phyloP scores from a whole-genome alignment of 2,797 vertebrate genomes.

The Myoxocephalus aenaeus region DNA sequence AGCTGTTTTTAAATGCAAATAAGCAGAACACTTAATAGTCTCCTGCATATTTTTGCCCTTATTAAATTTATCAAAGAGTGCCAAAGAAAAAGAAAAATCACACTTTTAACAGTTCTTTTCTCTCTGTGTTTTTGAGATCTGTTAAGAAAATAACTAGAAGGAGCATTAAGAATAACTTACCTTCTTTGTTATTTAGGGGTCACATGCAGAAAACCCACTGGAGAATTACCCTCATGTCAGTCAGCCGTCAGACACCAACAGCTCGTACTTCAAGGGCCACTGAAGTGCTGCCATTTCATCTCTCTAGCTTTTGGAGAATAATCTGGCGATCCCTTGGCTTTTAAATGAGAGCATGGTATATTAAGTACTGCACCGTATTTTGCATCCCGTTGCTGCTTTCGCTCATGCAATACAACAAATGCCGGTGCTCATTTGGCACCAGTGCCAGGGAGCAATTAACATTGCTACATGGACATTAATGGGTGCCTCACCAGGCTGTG shows the following conservation, averaged over 20 bases:
- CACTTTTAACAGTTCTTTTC: background rate
- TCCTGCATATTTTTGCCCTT: background rate
- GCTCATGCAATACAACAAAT: conserved; percentile 36
- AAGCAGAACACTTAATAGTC: background rate
- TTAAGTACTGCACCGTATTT: conserved; percentile 19
- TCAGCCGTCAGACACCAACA: conserved; percentile 52
- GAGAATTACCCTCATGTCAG: conserved; percentile 27
- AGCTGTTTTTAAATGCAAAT: conserved; percentile 2
- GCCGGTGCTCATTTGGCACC: conserved; percentile 13
- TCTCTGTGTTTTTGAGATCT: conserved; percentile 3
- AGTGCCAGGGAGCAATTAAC: conserved; percentile 36
- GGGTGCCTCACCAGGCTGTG: conserved; percentile 29
- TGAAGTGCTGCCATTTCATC: conserved; percentile 38
- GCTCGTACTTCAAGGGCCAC: conserved; percentile 50
- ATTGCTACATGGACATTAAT: conserved; percentile 47
- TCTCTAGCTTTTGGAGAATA: conserved; percentile 15
- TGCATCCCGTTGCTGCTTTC: conserved; percentile 35
- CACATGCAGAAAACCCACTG: conserved; percentile 24
- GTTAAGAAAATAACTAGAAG: background rate
- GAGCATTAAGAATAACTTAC: conserved; percentile 10
- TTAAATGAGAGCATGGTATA: conserved; percentile 43
- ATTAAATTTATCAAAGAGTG: background rate
- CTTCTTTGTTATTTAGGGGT: conserved; percentile 31
- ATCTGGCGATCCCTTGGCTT: conserved; percentile 35
- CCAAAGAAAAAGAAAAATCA: background rate